Evolutionary conservation across 2,888 invertebrate species (phyloP), one percentile per base, ranked within the genome.

Genomic region (Drosophila neoperkinsi): DNA sequence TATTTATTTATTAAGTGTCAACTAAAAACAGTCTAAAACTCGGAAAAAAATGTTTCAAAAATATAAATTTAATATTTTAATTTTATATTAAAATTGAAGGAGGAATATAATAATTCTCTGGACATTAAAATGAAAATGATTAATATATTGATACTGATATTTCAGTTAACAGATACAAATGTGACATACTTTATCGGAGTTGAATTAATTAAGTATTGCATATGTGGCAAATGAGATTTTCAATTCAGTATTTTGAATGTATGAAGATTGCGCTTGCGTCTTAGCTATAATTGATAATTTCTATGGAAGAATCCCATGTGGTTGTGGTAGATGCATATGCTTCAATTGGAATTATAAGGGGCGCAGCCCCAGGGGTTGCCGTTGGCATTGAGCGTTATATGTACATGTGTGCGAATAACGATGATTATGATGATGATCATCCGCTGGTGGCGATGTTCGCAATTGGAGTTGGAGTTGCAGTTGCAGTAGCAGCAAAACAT

Each of bases 401-500:
- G 51, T 58, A 52, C 55, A 70, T 74, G 61, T 46, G 46, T 46
- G 46, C 21, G 16, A 16, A 46, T 64, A 34, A 36, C 43, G 51
- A 64, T 38, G 34, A 52, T 55, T 46, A 64, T 21, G 43, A 67
- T 51, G 61, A 61, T 61, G 21, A 62, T 76, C 57, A 73, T 60
- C 59, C 46, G 57, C 41, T 34, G 67, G 43, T 55, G 60, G 36
- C 50, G 36, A 43, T 21, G 52, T 67, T 38, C 28, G 62, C 51
- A 71, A 51, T 46, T 49, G 57, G 2, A 52, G 33, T 52, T 60
- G 59, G 11, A 67, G 51, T 41, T 55, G 70, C 21, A 71, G 33
- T 49, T 31, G 65, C 18, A 55, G 36, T 34, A 38, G 36, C 79
- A 55, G 73, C 52, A 64, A 72, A 64, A 72, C 74, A 70, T 68